Conservation (phyloP, 2,797 vertebrate species). For the Malacoctenus gilli region DNA sequence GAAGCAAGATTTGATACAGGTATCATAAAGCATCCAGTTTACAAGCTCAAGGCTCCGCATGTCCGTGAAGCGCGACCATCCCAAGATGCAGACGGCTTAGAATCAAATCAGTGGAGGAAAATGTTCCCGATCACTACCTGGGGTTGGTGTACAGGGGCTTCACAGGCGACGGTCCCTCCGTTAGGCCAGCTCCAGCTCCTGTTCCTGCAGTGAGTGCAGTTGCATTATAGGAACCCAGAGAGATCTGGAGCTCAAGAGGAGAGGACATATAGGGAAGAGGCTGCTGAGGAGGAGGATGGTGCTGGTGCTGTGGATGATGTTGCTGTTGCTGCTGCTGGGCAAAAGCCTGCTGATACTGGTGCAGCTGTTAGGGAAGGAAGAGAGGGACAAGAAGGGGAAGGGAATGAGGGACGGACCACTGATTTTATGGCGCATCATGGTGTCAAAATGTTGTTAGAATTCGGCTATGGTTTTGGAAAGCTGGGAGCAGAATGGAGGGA, state of each 20-base stretch:
- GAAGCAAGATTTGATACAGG: too few relatives aligned
- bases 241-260: slow-evolving; percentile 88
- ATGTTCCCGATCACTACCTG: too few relatives aligned
- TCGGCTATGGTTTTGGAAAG: slow-evolving; percentile 64
- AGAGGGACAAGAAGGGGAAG: slow-evolving; percentile 50
- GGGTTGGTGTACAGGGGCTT: slow-evolving; percentile 78
- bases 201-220: slow-evolving; percentile 59
- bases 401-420: slow-evolving; percentile 66
- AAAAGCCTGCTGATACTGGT: slow-evolving; percentile 93
- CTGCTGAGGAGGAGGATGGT: slow-evolving; percentile 82
- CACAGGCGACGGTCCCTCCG: slow-evolving; percentile 52
- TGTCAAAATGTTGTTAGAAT: slow-evolving; percentile 72
- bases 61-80: too few relatives aligned
- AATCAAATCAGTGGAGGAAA: too few relatives aligned
- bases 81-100: too few relatives aligned
- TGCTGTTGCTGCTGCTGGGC: slow-evolving; percentile 85
- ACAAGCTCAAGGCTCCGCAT: too few relatives aligned
- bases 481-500: slow-evolving; percentile 49
- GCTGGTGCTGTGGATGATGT: slow-evolving; percentile 75
- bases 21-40: too few relatives aligned
- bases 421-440: slow-evolving; percentile 61
- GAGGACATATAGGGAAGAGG: slow-evolving; percentile 86
- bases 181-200: slow-evolving; percentile 51
- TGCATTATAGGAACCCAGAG: slow-evolving; percentile 82
- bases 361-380: slow-evolving; percentile 80